These are phyloP conservation scores for Mycteria americana DNA, from an alignment of 2,797 vertebrate genomes.

Conservation along the genomic window DNA sequence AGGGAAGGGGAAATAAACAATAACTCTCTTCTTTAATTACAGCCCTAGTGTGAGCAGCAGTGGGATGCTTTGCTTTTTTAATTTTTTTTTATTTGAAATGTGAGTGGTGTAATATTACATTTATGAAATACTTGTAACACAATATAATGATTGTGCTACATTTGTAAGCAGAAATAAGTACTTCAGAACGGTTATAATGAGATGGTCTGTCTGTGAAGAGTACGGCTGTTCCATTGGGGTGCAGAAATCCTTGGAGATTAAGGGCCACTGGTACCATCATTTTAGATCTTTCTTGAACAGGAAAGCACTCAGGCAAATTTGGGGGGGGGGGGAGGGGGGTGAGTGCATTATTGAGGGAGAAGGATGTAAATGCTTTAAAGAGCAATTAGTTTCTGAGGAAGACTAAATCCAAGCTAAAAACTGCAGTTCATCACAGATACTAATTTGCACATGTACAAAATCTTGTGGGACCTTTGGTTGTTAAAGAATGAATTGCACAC, in stretches of 20 bases:
- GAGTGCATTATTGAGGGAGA: background rate
- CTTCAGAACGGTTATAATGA: background rate
- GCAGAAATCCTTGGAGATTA: background rate
- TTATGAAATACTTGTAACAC: background rate
- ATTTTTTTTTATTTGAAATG: background rate
- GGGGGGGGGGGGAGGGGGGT: rapidly evolving
- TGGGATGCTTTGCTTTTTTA: background rate
- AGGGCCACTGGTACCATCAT: background rate
- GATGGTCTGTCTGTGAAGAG: background rate
- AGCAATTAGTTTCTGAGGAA: background rate
- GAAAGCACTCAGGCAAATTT: background rate
- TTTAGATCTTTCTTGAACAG: background rate
- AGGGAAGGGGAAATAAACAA: background rate
- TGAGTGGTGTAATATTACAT: background rate
- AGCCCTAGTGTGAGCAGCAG: background rate
- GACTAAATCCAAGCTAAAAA: background rate
- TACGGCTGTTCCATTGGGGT: background rate
- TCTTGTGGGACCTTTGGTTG: background rate
- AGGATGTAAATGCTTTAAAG: background rate
- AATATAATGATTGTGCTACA: background rate
- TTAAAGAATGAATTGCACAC: background rate
- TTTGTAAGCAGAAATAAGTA: background rate
- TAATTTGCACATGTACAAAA: background rate
- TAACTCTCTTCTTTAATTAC: background rate
- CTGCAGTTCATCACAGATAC: background rate